phyloP scores from a whole-genome alignment of 2,113 vertebrate genomes.

The Prunella himalayana region DNA sequence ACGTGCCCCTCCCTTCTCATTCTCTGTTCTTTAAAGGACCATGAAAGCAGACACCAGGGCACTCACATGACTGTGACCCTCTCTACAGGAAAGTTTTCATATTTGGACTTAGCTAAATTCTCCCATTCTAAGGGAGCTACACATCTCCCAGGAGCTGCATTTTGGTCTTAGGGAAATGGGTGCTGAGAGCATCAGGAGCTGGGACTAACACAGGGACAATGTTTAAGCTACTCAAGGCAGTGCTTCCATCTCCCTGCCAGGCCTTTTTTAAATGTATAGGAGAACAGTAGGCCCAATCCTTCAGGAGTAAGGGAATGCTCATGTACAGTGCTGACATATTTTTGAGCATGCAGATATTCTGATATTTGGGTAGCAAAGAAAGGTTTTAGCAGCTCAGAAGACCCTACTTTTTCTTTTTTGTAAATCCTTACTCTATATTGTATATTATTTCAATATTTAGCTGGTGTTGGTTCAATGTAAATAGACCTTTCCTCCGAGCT shows the following conservation, averaged over 20 bases:
- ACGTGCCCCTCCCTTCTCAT: background rate
- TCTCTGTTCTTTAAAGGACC: background rate
- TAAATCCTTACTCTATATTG: background rate
- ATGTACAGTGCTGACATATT: rapidly evolving
- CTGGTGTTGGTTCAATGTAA: background rate
- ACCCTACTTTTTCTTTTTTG: background rate
- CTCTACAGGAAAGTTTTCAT: background rate
- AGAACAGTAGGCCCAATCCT: background rate
- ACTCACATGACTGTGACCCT: background rate
- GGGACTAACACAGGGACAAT: background rate
- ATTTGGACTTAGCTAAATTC: background rate
- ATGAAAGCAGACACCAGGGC: background rate
- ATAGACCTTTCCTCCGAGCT: background rate
- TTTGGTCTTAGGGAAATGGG: background rate
- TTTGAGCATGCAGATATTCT: background rate
- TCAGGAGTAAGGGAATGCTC: background rate
- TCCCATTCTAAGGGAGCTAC: background rate
- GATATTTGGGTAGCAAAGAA: background rate
- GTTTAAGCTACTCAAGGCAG: background rate
- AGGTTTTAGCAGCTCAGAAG: background rate
- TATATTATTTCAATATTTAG: background rate
- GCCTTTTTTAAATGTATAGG: background rate
- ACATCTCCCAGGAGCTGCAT: background rate
- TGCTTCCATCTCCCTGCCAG: background rate
- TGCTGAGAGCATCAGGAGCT: background rate